Percentiles rank a stretch among this genome's conserved stretches.
Evolutionary conservation across 2,888 invertebrate species (phyloP).

Genomic region (Cataglyphis livida): DNA sequence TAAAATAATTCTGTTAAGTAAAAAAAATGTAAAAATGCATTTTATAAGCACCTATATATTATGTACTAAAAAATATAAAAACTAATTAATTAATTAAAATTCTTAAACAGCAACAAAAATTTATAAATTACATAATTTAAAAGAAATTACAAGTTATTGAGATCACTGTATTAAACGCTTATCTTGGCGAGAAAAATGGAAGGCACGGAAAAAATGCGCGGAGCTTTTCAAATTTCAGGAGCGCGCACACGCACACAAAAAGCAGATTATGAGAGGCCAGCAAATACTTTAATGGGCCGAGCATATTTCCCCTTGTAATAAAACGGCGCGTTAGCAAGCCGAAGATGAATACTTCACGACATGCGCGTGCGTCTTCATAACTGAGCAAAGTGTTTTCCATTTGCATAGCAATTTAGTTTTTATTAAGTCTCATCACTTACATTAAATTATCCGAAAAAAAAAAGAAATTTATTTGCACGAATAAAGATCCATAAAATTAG

Average conservation of each 20-base stretch:
- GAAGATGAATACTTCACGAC: slow-evolving; percentile 40
- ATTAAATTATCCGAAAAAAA: slow-evolving; percentile 42
- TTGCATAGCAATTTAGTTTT: slow-evolving; percentile 44
- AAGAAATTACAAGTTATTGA: neutral
- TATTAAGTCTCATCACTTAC: slow-evolving; percentile 13
- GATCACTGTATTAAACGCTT: slow-evolving; percentile 5
- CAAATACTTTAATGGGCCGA: slow-evolving; percentile 43
- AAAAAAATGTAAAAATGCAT: neutral
- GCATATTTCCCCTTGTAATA: slow-evolving; percentile 41
- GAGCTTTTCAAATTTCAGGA: slow-evolving; percentile 4
- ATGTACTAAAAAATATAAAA: neutral
- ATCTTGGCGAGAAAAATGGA: neutral
- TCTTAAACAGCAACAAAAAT: neutral
- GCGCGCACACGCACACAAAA: neutral
- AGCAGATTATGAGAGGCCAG: slow-evolving; percentile 31
- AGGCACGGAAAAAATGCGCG: neutral
- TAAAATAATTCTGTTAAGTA: neutral
- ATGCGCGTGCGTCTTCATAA: slow-evolving; percentile 40
- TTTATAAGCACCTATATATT: neutral
- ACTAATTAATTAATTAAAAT: neutral
- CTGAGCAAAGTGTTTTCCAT: slow-evolving; percentile 24
- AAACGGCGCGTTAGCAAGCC: slow-evolving; percentile 30
- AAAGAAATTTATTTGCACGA: neutral
- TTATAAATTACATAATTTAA: neutral
- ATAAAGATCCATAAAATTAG: slow-evolving; percentile 1